A percentile compares a stretch with the other conserved stretches of the same genome.
These are phyloP conservation scores for Phylloscopus trochilus DNA, from an alignment of 2,113 vertebrate species.

Conservation along the genomic window DNA sequence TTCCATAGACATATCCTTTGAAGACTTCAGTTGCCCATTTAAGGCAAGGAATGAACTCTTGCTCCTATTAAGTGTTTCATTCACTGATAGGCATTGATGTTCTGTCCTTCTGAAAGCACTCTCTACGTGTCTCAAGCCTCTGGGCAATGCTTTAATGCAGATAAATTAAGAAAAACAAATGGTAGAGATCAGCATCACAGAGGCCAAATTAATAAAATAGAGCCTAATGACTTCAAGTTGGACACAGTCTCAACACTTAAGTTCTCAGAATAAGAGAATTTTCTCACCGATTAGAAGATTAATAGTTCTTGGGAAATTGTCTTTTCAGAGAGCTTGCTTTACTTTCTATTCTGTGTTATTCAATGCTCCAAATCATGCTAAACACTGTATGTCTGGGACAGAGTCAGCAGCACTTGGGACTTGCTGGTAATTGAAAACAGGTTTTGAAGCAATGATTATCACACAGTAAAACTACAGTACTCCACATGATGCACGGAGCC, in stretches of 20 bases:
- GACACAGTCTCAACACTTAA: neutral
- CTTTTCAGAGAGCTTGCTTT: conserved; percentile 14
- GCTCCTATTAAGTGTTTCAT: conserved; percentile 15
- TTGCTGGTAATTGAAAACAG: conserved; percentile 60
- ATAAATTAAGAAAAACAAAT: conserved; percentile 60
- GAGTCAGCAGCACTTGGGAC: conserved; percentile 1
- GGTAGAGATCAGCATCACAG: conserved; percentile 24
- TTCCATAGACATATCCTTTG: neutral
- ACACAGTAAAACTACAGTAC: conserved; percentile 25
- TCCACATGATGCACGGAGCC: conserved; percentile 5
- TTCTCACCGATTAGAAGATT: neutral
- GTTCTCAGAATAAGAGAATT: neutral
- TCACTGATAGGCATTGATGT: conserved; percentile 23
- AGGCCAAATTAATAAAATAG: conserved; percentile 30
- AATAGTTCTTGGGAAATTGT: neutral
- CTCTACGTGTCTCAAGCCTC: neutral
- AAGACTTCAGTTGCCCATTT: conserved; percentile 11
- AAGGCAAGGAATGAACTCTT: conserved; percentile 43
- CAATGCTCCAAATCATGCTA: neutral
- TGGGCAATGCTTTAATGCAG: conserved; percentile 41
- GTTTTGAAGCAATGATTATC: conserved; percentile 43
- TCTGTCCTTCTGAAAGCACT: conserved; percentile 7
- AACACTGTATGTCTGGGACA: neutral
- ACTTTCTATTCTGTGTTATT: conserved; percentile 4
- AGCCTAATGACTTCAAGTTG: conserved; percentile 19